These are phyloP conservation scores for Chelmon rostratus DNA, from an alignment of 2,797 vertebrate species.

Conservation along the genomic window DNA sequence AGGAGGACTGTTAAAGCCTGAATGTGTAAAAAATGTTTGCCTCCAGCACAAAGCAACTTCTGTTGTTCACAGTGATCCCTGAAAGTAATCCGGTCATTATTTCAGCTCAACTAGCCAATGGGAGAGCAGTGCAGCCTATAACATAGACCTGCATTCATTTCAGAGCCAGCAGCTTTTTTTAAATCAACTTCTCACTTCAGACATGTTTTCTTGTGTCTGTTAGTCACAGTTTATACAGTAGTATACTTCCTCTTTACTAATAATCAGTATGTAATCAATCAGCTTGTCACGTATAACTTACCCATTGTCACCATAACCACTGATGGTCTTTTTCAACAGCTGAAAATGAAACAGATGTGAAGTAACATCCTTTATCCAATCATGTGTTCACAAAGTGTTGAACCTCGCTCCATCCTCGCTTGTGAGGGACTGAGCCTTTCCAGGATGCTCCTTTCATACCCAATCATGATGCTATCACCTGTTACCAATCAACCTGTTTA, in stretches of 20 bases:
- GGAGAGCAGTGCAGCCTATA: too few species aligned
- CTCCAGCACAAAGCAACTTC: background rate
- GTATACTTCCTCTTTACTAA: background rate
- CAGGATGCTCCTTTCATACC: too few species aligned
- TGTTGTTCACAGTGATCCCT: too few species aligned
- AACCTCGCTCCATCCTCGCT: too few species aligned
- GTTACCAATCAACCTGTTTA: too few species aligned
- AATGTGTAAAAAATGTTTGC: background rate
- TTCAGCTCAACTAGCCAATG: too few species aligned
- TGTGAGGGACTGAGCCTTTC: too few species aligned
- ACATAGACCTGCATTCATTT: background rate
- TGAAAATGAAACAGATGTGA: background rate
- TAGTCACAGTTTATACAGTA: background rate
- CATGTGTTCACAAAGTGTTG: too few species aligned
- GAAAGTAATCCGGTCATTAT: too few species aligned
- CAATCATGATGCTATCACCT: too few species aligned
- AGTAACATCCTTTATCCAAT: background rate
- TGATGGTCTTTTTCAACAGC: background rate
- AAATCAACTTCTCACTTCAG: background rate
- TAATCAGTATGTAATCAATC: background rate
- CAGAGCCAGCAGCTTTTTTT: background rate
- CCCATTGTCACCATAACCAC: background rate
- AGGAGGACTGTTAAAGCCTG: background rate
- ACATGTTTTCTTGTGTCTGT: background rate
- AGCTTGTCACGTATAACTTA: background rate